These are phyloP conservation scores for Drosophila ironensis DNA, from an alignment of 1,140 invertebrate genomes.

Conservation along the genomic window DNA sequence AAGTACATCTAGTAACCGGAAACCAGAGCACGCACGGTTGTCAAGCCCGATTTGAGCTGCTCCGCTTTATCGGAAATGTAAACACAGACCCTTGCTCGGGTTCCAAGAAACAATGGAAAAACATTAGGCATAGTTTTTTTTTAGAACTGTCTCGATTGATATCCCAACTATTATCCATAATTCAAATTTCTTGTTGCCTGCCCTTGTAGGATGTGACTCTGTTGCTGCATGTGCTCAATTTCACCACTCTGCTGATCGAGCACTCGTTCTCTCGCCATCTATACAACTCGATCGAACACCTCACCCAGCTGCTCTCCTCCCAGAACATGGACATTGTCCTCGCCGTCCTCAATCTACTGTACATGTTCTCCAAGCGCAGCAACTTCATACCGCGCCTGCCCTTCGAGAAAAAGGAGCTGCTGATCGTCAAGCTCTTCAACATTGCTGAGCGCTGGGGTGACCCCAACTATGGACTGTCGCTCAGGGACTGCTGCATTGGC, in stretches of 20 bases:
- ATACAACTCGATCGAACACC: slow-evolving; percentile 95
- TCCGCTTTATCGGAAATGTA: too few relatives aligned
- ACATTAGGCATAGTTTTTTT: too few relatives aligned
- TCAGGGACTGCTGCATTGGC: slow-evolving; percentile 76
- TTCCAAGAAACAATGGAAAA: too few relatives aligned
- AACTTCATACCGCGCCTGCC: slow-evolving; percentile 93
- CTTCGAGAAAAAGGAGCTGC: slow-evolving; percentile 88
- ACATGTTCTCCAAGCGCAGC: slow-evolving; percentile 96
- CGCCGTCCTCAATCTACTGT: slow-evolving; percentile 92
- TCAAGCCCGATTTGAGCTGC: too few relatives aligned
- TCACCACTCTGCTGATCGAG: slow-evolving; percentile 93
- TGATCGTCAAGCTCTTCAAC: slow-evolving; percentile 90
- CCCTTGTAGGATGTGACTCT: slow-evolving; percentile 87
- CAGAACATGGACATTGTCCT: slow-evolving; percentile 94
- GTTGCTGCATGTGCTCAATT: slow-evolving; percentile 90
- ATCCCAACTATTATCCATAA: too few relatives aligned
- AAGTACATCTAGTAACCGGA: too few relatives aligned
- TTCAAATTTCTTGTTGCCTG: slow-evolving; percentile 21
- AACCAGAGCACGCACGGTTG: too few relatives aligned
- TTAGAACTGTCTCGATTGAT: neutral
- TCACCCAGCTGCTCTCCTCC: slow-evolving; percentile 91
- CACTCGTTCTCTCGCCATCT: slow-evolving; percentile 95
- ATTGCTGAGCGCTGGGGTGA: slow-evolving; percentile 86
- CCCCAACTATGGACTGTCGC: slow-evolving; percentile 72
- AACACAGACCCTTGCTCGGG: too few relatives aligned